Conservation (phyloP, 2,113 vertebrate genomes). For the Tenebrosternarchus preto region DNA sequence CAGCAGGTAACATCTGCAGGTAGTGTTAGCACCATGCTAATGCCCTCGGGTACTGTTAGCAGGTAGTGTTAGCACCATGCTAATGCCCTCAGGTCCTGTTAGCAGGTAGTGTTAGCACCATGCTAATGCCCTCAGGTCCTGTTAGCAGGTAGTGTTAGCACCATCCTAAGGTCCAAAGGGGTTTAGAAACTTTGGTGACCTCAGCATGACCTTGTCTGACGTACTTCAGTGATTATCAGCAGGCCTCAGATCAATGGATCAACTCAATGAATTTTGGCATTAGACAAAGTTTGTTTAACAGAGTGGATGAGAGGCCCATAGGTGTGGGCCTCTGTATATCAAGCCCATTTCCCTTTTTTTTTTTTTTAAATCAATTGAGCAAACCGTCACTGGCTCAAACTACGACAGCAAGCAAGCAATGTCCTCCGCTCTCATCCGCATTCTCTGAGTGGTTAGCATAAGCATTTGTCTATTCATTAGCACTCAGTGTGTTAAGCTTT, state of each 20-base stretch:
- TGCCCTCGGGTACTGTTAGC: background rate
- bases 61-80: background rate
- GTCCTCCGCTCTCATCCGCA: too few species aligned
- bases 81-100: too few species aligned
- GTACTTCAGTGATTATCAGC: background rate
- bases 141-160: background rate
- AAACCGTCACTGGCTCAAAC: too few species aligned
- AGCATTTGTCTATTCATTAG: too few species aligned
- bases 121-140: too few species aligned
- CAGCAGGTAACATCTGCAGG: background rate
- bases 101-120: background rate
- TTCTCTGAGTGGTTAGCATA: too few species aligned
- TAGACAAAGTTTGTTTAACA: too few species aligned
- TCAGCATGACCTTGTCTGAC: background rate
- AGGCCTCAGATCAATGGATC: background rate
- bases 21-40: background rate
- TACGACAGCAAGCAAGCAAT: too few species aligned
- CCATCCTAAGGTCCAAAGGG: background rate
- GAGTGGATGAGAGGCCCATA: background rate
- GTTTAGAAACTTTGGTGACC: too few species aligned
- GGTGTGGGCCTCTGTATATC: conserved; percentile 12
- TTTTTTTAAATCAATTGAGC: too few species aligned
- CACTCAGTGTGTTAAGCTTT: too few species aligned
- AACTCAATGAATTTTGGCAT: conserved; percentile 24
- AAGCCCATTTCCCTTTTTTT: too few species aligned